Conservation (phyloP, 2,888 invertebrate species). For the Ormia ochracea region DNA sequence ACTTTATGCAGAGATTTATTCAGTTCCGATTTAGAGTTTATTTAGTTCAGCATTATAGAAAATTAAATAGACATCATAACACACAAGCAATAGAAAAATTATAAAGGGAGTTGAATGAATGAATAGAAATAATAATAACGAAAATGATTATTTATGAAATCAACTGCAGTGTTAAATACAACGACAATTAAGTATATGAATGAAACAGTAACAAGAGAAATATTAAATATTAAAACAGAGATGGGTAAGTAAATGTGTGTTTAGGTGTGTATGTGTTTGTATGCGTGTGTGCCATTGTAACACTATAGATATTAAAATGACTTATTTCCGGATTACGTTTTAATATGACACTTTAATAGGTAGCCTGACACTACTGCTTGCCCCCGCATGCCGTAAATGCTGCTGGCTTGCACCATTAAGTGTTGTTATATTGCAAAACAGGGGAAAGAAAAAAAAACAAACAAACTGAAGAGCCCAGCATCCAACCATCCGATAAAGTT, state of each 20-base stretch:
- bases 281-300: constrained; percentile 9
- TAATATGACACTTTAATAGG: constrained; percentile 58
- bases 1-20: constrained; percentile 23
- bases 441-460: not conserved
- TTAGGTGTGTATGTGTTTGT: not conserved
- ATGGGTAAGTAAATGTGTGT: not conserved
- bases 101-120: not conserved
- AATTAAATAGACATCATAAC: constrained; percentile 5
- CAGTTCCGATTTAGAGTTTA: constrained; percentile 22
- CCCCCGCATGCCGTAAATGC: constrained; percentile 2
- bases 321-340: constrained; percentile 63
- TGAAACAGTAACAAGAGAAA: not conserved
- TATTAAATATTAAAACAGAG: not conserved
- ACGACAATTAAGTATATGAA: constrained; percentile 10
- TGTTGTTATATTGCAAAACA: constrained; percentile 1
- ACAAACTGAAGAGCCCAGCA: not conserved
- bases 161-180: constrained; percentile 30
- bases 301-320: constrained; percentile 54
- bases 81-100: not conserved
- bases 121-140: not conserved
- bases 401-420: constrained; percentile 13
- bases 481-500: constrained; percentile 26
- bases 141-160: constrained; percentile 37
- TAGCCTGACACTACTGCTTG: constrained; percentile 31
- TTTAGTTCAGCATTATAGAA: constrained; percentile 18